Evolutionary conservation across 2,113 vertebrate species (phyloP), one percentile per base, ranked within the genome.

Genomic region (Percina caprodes): DNA sequence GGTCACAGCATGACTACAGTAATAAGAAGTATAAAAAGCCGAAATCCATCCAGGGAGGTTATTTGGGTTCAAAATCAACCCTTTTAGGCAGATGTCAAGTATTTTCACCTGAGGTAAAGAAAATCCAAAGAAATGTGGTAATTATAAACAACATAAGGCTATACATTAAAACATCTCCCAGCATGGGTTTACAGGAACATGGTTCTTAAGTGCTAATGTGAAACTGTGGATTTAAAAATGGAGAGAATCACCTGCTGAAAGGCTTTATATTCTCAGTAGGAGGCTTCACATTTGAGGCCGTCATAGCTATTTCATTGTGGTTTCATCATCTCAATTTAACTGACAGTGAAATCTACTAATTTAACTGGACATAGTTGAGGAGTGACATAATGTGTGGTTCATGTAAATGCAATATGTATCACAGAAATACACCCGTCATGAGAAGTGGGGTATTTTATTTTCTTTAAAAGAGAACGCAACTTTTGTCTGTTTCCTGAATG

Each of bases 291-390:
- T 68, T 60, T 54, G 5, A 30, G 0, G 5, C 15, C 0, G 15
- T 39, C 69, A 51, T 14, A 49, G 30, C 68, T 69, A 21, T 80
- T 77, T 81, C 73, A 66, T 52, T 54, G 56, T 48, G 24, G 48
- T 88, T 89, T 89, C 79, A 77, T 86, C 69, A 77, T 54, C 21
- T 26, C 24, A 61, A 5, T 46, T 21, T 3, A 33, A 74, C 55
- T 35, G 52, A 19, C 16, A 15, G 14, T 42, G 30, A 48, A 33
- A 69, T 70, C 11, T 24, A 18, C 1, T 61, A 59, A 19, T 56
- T 78, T 42, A 7, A 5, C 54, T 24, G 66, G 46, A 75, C 58
- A 73, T 55, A 68, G 70, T 2, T 23, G 26, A 45, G 30, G 6
- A 56, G 30, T 16, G 3, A 4, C 24, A 42, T 19, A 39, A 54